Conservation (phyloP, 2,797 vertebrate species). For the Petrocephalus schoutedeni region DNA sequence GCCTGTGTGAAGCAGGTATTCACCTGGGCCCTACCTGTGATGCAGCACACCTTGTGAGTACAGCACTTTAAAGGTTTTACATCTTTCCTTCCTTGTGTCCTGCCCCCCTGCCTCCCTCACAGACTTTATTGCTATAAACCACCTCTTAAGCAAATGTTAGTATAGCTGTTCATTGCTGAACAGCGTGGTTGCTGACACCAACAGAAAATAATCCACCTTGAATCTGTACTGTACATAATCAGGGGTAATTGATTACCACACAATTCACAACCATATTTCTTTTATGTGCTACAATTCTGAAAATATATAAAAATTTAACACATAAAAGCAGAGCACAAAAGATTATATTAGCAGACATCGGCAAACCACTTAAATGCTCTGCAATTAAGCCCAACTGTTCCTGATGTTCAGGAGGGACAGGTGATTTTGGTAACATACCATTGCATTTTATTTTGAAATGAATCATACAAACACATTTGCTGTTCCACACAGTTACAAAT, state of each 20-base stretch:
- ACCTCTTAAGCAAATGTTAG: background rate
- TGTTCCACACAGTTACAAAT: background rate
- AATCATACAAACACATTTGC: background rate
- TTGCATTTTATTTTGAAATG: background rate
- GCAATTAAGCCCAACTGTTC: background rate
- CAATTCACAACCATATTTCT: conserved; percentile 68
- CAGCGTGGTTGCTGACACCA: background rate
- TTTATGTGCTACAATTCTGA: background rate
- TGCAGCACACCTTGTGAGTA: conserved; percentile 57
- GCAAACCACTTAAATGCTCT: background rate
- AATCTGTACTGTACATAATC: background rate
- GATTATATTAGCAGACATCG: background rate
- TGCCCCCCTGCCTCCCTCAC: conserved; percentile 52
- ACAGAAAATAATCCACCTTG: background rate
- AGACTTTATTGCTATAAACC: background rate
- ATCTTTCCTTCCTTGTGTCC: conserved; percentile 59
- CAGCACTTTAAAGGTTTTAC: conserved; percentile 18
- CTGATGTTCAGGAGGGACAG: background rate
- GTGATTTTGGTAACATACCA: background rate
- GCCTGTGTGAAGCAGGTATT: conserved; percentile 68
- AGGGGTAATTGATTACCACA: conserved; percentile 68
- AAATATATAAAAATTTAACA: background rate
- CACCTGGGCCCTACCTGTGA: conserved; percentile 56
- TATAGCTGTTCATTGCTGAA: background rate
- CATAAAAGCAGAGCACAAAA: background rate